Evolutionary conservation across 2,888 invertebrate genomes (phyloP).

Genomic region (Macaria liturata): DNA sequence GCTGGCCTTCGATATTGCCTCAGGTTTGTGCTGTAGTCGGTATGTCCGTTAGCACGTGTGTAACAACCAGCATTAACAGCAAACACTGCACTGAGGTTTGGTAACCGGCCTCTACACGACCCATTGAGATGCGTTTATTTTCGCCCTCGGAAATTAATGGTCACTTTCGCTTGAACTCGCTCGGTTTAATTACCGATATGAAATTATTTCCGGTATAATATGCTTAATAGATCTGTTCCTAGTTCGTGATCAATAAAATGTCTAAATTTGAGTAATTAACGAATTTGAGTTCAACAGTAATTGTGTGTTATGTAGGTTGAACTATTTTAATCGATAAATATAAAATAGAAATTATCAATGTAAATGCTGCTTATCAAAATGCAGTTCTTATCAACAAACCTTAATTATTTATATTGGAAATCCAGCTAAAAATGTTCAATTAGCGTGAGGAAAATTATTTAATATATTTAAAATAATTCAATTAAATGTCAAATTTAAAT

Average conservation of each 20-base stretch:
- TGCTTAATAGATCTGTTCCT: slow-evolving; percentile 17
- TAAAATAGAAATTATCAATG: too few species aligned
- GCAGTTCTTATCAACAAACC: too few species aligned
- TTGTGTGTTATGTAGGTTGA: too few species aligned
- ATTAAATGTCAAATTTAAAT: too few species aligned
- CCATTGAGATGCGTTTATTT: slow-evolving; percentile 47
- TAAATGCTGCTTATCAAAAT: too few species aligned
- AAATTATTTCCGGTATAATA: slow-evolving; percentile 34
- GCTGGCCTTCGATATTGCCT: too few species aligned
- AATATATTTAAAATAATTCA: too few species aligned
- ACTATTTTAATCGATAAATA: too few species aligned
- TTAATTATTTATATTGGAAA: too few species aligned
- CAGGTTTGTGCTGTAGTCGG: slow-evolving; percentile 14
- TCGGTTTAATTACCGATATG: slow-evolving; percentile 30
- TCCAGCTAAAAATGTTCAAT: too few species aligned
- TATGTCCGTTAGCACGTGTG: slow-evolving; percentile 25
- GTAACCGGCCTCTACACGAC: slow-evolving; percentile 42
- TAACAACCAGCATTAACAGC: slow-evolving; percentile 12
- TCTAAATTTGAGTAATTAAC: slow-evolving; percentile 17
- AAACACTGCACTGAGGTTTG: slow-evolving; percentile 31
- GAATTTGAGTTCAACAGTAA: not conserved
- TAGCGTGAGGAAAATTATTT: too few species aligned
- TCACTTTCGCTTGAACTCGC: slow-evolving; percentile 33
- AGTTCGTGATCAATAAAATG: slow-evolving; percentile 23
- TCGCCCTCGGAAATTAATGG: slow-evolving; percentile 37